Percentiles rank a stretch among this genome's conserved stretches.
Conservation (phyloP, 2,888 invertebrate species). For the Polyommatus icarus region DNA sequence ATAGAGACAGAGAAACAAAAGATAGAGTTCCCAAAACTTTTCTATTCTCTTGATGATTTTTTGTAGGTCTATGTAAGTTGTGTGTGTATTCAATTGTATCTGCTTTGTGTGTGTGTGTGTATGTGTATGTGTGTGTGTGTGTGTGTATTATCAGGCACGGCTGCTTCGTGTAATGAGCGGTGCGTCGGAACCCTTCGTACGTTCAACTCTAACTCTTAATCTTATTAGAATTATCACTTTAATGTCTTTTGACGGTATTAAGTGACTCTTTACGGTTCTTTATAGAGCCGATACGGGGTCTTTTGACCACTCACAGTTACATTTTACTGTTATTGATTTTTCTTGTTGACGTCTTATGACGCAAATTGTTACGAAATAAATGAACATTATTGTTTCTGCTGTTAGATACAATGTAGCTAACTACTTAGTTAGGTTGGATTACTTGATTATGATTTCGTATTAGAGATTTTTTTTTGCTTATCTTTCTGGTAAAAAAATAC, state of each 20-base stretch:
- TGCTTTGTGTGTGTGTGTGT: neutral
- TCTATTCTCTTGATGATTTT: no score
- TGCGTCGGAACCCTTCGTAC: constrained; percentile 21
- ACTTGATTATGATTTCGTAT: no score
- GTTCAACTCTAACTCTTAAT: constrained; percentile 29
- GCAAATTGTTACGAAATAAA: neutral
- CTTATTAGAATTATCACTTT: constrained; percentile 28
- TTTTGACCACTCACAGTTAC: neutral
- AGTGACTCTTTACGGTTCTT: constrained; percentile 19
- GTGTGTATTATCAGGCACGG: constrained; percentile 3
- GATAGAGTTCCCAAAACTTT: no score
- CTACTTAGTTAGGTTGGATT: no score
- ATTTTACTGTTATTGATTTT: constrained; percentile 9
- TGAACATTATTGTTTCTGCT: no score
- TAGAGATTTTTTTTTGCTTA: no score
- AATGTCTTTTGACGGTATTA: constrained; percentile 17
- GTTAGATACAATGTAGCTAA: no score
- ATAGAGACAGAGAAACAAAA: no score
- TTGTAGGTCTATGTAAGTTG: no score
- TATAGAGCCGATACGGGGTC: constrained; percentile 12
- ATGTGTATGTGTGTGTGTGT: constrained; percentile 4
- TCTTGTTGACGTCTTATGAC: neutral
- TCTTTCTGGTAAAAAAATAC: no score
- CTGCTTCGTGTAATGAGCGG: constrained; percentile 18
- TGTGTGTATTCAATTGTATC: no score